A percentile compares a stretch with the other conserved stretches of the same genome.
Conservation (phyloP, 2,888 invertebrate species). For the Linnaemya tessellans region DNA sequence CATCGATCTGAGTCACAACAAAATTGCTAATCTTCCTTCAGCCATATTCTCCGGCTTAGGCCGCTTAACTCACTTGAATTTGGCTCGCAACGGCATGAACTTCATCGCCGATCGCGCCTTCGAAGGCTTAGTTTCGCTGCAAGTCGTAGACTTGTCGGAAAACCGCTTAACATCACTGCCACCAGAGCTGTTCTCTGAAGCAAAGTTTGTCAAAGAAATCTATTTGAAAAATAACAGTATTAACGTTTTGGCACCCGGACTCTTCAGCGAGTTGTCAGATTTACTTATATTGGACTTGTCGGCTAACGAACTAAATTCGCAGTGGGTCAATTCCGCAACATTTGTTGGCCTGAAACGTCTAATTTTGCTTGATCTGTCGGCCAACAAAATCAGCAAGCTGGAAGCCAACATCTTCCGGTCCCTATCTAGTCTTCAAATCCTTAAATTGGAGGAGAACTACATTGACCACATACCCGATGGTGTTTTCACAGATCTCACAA, state of each 20-base stretch:
- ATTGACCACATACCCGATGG: conserved; percentile 93
- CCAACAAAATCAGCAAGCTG: conserved; percentile 92
- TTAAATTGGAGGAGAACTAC: conserved; percentile 93
- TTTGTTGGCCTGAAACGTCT: conserved; percentile 94
- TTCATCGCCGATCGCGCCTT: conserved; percentile 94
- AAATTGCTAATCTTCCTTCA: conserved; percentile 91
- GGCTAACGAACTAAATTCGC: conserved; percentile 92
- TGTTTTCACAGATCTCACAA: conserved; percentile 94
- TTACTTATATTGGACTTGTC: conserved; percentile 92
- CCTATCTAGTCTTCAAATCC: conserved; percentile 91
- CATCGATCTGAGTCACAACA: conserved; percentile 92
- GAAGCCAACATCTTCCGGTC: conserved; percentile 93
- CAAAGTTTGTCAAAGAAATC: conserved; percentile 92
- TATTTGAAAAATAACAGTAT: conserved; percentile 96
- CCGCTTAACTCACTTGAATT: conserved; percentile 90
- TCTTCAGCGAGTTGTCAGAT: conserved; percentile 92
- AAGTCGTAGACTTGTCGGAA: conserved; percentile 93
- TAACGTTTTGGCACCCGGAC: conserved; percentile 91
- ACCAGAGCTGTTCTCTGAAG: conserved; percentile 92
- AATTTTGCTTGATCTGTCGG: conserved; percentile 92
- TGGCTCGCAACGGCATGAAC: conserved; percentile 94
- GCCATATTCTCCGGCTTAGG: conserved; percentile 91
- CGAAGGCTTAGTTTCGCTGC: conserved; percentile 90
- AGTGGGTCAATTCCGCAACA: conserved; percentile 93
- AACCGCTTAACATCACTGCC: conserved; percentile 95